A percentile compares a stretch with the other conserved stretches of the same genome.
Conservation (phyloP, 2,797 vertebrate genomes). For the Cyprinella venusta region DNA sequence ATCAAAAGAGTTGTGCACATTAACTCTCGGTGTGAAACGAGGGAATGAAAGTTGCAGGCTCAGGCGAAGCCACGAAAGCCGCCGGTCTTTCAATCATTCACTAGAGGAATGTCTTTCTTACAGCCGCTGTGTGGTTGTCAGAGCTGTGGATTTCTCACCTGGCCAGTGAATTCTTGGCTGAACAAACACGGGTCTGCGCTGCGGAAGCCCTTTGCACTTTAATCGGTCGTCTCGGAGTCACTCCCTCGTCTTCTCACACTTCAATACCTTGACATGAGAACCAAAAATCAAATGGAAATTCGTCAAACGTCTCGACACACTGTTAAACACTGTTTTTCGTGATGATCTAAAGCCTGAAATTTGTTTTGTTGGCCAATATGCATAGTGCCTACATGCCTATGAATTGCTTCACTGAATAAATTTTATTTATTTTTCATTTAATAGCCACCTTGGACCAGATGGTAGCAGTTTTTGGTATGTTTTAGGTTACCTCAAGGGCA, state of each 20-base stretch:
- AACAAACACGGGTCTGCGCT: constrained; percentile 58
- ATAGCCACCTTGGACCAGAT: background rate
- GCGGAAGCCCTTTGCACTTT: constrained; percentile 56
- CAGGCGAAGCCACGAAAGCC: constrained; percentile 16
- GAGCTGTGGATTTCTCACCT: constrained; percentile 29
- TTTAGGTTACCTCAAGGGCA: too few species aligned
- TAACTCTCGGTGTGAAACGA: constrained; percentile 52
- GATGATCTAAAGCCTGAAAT: background rate
- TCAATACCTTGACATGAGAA: constrained; percentile 18
- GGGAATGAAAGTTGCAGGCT: constrained; percentile 37
- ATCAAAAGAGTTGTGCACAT: constrained; percentile 55
- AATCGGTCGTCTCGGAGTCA: constrained; percentile 25
- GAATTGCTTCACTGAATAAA: background rate
- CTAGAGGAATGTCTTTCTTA: constrained; percentile 67
- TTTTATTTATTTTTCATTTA: background rate
- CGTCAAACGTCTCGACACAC: background rate
- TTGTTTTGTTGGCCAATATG: background rate
- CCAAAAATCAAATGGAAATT: background rate
- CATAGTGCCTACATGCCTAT: background rate
- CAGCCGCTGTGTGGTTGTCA: constrained; percentile 48
- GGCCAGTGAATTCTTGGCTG: constrained; percentile 59
- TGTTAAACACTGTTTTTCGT: background rate
- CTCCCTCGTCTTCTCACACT: background rate
- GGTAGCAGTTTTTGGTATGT: background rate
- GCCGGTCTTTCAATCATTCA: constrained; percentile 61